phyloP scores from a whole-genome alignment of 2,888 invertebrate species.

The Sturmia bella region DNA sequence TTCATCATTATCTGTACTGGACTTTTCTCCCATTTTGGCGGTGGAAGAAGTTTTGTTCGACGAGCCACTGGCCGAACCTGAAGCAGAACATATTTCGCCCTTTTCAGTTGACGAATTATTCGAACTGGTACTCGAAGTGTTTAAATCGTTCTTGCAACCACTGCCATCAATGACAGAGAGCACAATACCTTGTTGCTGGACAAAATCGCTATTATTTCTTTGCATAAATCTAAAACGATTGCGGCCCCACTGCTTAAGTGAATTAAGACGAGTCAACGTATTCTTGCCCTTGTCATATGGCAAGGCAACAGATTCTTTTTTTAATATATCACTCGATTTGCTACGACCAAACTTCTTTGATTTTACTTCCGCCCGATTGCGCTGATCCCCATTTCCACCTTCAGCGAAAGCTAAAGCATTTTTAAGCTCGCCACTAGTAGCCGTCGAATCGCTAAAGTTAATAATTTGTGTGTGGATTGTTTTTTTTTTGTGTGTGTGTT shows the following conservation, averaged over 20 bases:
- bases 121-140: conserved; percentile 75
- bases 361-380: conserved; percentile 72
- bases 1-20: conserved; percentile 83
- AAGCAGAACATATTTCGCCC: conserved; percentile 70
- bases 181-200: conserved; percentile 77
- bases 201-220: conserved; percentile 82
- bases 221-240: conserved; percentile 89
- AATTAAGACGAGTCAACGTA: conserved; percentile 86
- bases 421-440: conserved; percentile 73
- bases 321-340: conserved; percentile 89
- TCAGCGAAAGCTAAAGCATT: conserved; percentile 72
- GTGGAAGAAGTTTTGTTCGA: conserved; percentile 57
- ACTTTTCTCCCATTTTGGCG: conserved; percentile 60
- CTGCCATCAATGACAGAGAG: conserved; percentile 76
- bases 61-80: conserved; percentile 60
- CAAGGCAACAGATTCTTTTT: conserved; percentile 83
- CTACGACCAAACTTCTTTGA: conserved; percentile 84
- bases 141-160: conserved; percentile 72
- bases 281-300: conserved; percentile 81
- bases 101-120: conserved; percentile 75
- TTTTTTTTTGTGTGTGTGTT: conserved; percentile 37
- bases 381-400: conserved; percentile 63
- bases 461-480: conserved; percentile 69
- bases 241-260: conserved; percentile 92
- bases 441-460: conserved; percentile 74